Evolutionary conservation across 35 echinoderm and acorn worm species (phyloP).

Genomic region (Anneissia japonica): DNA sequence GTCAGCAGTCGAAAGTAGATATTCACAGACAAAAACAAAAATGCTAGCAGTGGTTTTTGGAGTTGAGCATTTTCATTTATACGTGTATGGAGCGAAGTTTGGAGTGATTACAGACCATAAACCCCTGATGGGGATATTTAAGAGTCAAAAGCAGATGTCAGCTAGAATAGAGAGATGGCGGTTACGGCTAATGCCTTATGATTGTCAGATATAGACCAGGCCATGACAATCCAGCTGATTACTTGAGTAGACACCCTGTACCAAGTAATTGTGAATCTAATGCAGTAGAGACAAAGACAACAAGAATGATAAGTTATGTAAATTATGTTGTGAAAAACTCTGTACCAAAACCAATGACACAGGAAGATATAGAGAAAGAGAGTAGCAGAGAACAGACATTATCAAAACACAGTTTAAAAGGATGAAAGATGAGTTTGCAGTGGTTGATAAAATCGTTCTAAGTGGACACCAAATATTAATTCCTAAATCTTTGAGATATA

Average conservation of each 20-base stretch:
- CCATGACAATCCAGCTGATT: neutral
- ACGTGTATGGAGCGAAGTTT: slow-evolving; percentile 24
- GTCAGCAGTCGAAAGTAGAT: slow-evolving; percentile 32
- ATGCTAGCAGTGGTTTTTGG: slow-evolving; percentile 51
- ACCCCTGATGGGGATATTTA: slow-evolving; percentile 18
- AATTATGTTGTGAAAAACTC: no score
- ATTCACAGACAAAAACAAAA: slow-evolving; percentile 50
- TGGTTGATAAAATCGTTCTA: slow-evolving; percentile 34
- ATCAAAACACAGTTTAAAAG: no score
- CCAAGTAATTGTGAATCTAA: no score
- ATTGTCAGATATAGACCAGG: slow-evolving; percentile 22
- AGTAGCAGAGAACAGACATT: no score
- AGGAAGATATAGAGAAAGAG: no score
- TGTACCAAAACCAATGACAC: no score
- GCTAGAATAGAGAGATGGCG: slow-evolving; percentile 33
- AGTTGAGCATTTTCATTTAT: slow-evolving; percentile 53
- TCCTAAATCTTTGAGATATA: slow-evolving; percentile 26
- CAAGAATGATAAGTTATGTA: no score
- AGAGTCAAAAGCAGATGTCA: slow-evolving; percentile 3
- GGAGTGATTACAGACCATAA: slow-evolving; percentile 38
- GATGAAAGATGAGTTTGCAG: no score
- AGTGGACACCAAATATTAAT: slow-evolving; percentile 28
- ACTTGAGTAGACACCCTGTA: no score
- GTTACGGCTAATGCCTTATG: slow-evolving; percentile 22
- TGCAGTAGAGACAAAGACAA: no score